A percentile compares a stretch with the other conserved stretches of the same genome.
Conservation (phyloP, 2,113 vertebrate species). For the Chaetodon trifascialis region DNA sequence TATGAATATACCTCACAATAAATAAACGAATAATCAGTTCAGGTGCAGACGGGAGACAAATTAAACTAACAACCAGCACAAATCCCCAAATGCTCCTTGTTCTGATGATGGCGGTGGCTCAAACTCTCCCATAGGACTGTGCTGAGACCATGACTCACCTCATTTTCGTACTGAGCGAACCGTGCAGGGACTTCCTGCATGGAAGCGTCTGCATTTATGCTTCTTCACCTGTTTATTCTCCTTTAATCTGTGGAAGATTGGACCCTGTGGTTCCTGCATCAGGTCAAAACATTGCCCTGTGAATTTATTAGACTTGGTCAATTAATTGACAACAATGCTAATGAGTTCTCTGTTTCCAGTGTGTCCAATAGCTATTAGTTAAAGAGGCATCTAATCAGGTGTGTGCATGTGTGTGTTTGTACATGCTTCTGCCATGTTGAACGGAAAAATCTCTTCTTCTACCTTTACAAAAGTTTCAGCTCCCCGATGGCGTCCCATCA, state of each 20-base stretch:
- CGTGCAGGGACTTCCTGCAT: not conserved
- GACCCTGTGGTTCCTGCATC: not conserved
- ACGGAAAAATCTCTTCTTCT: not conserved
- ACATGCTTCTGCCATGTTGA: not conserved
- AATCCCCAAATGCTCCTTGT: not conserved
- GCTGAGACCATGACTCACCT: no score
- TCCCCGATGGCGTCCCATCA: no score
- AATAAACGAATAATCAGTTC: not conserved
- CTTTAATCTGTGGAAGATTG: not conserved
- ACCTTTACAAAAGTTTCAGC: not conserved
- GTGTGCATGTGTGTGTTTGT: constrained; percentile 16
- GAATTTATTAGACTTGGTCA: not conserved
- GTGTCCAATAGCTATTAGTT: not conserved
- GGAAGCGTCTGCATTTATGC: not conserved
- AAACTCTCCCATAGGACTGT: no score
- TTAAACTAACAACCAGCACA: not conserved
- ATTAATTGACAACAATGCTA: constrained; percentile 14
- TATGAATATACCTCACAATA: not conserved
- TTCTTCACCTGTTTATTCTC: not conserved
- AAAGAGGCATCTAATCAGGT: constrained; percentile 10
- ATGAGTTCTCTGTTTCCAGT: constrained; percentile 15
- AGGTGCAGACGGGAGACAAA: not conserved
- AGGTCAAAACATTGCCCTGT: not conserved
- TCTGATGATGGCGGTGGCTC: no score
- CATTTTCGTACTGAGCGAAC: no score